These are phyloP conservation scores for Caenorhabditis elegans DNA, from an alignment of 1,140 invertebrate species.

Conservation along the genomic window WBcel235 BX284604.4:1679001-1679500, in stretches of 20 bases:
- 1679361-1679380: no score
- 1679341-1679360: conserved; percentile 57
- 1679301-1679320: conserved; percentile 56
- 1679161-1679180: conserved; percentile 51
- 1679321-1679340: conserved; percentile 51
- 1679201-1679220: conserved; percentile 64
- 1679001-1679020: conserved; percentile 63
- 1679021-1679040: conserved; percentile 60
- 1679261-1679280: conserved; percentile 54
- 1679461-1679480: no score
- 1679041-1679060: conserved; percentile 52
- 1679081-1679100: conserved; percentile 9
- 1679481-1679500: no score
- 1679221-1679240: conserved; percentile 62
- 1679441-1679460: no score
- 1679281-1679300: conserved; percentile 54
- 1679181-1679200: conserved; percentile 58
- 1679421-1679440: no score
- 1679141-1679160: conserved; percentile 38
- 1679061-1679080: background rate
- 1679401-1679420: no score
- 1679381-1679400: no score
- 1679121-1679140: conserved; percentile 26
- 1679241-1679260: conserved; percentile 51
- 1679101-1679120: conserved; percentile 45